Evolutionary conservation across 2,113 vertebrate species (phyloP), one percentile per base, ranked within the genome.

Genomic region (Oreotrochilus melanogaster): DNA sequence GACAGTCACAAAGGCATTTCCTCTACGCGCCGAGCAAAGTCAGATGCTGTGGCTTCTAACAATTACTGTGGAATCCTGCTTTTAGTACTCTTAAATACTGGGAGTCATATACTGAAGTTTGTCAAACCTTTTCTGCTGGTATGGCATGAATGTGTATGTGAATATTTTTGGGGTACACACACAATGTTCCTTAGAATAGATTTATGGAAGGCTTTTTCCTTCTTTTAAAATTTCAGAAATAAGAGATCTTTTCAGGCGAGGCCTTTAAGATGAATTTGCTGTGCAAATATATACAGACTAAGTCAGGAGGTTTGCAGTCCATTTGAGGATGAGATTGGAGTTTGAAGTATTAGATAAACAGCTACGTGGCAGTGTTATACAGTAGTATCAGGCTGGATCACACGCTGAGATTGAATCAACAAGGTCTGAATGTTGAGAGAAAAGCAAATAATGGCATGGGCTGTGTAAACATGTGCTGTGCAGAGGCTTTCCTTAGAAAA

Each of bases 331-430:
- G 66, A 74, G 65, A 78, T 82, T 89, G 81, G n/a, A 93, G 65
- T 69, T 70, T 96, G 81, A 96, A 95, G 85, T 69, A 72, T 39
- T 91, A 48, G 70, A 85, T 67, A 95, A 95, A 94, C 81, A 95
- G 53, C 65, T 85, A 78, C 12, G 21, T 95, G 85, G 84, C 92
- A 87, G 70, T 65, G 91, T 91, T 88, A 83, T 93, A 43, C 87
- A 61, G 57, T 67, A 86, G 60, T 60, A 72, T 93, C 87, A 64
- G 35, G 43, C 81, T 91, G 65, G 73, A 92, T 93, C 74, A 69
- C 57, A 72, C 4, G 14, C 18, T 48, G 62, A 75, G 85, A 92
- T 65, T 85, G 79, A 93, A 66, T 94, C 88, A 96, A 94, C 92
- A 93, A 85, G 45, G 45, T 76, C 78, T 88, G 74, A 88, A 85